Evolutionary conservation across 2,888 invertebrate species (phyloP), one percentile per base, ranked within the genome.

Genomic region (Philaethria dido): DNA sequence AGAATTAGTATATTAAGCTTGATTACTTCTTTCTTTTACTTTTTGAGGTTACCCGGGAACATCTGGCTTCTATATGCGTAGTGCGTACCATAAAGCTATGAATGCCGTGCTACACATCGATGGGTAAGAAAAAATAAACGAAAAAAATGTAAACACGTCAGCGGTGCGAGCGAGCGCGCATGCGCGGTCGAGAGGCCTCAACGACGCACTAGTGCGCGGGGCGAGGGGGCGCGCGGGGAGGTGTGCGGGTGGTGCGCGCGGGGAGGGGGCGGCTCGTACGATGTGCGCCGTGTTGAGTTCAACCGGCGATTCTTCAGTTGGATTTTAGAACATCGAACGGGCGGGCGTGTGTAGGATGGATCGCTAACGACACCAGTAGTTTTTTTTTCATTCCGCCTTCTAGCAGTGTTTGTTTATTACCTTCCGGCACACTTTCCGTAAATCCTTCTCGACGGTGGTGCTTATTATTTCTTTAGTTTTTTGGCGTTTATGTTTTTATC

Each of bases 321-420:
- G 92, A 92, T 92, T 92, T 91, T 80, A 91, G 90, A 92, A 92
- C 92, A 92, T 92, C 92, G 82, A 83, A 89, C 84, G 92, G 92
- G 88, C 92, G 92, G 92, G 92, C 91, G 92, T 92, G 92, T 90
- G 80, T 88, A 89, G 91, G 80, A 92, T 92, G 92, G 92, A 91
- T 89, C 90, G 92, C 81, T 92, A 92, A 86, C 78, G 82, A 88
- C 92, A 94, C 87, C 93, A 93, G 91, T 92, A 93, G 93, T 93
- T 88, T 88, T 91, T 48, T 93, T 94, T 94, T 91, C 86, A 93
- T 89, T 91, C 90, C 93, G 93, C 87, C 91, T 92, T 92, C 90
- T 88, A 88, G 72, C 85, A 91, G 92, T 92, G 92, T 91, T 92
- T 92, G 88, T 92, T 78, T 78, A 75, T 87, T 86, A 86, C 88